Evolutionary conservation across 2,113 vertebrate species (phyloP).

Genomic region (Aythya baeri): DNA sequence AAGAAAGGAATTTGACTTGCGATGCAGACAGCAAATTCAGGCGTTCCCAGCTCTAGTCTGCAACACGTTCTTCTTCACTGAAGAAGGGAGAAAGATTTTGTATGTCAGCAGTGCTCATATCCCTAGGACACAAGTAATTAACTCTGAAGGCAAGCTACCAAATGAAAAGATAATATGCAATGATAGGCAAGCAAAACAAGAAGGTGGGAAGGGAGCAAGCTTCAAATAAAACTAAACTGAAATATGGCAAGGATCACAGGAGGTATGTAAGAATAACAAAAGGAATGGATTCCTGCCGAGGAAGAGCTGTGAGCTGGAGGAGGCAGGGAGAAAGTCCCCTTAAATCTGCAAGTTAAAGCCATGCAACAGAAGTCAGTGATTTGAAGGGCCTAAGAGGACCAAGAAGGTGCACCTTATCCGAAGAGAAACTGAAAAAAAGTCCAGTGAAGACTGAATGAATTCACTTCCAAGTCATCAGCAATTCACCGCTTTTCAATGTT

Average conservation of each 20-base stretch:
- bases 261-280: neutral
- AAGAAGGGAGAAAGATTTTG: neutral
- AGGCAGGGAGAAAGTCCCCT: neutral
- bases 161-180: neutral
- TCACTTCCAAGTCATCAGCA: neutral
- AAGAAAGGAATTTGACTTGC: neutral
- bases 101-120: fast-evolving
- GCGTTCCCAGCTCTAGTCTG: neutral
- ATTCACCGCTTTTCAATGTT: neutral
- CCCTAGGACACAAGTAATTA: neutral
- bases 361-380: fast-evolving
- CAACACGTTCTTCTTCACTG: neutral
- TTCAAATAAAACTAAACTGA: neutral
- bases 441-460: neutral
- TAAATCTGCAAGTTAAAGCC: neutral
- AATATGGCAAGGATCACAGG: neutral
- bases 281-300: neutral
- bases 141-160: neutral
- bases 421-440: neutral
- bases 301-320: neutral
- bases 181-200: neutral
- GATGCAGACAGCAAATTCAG: neutral
- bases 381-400: neutral
- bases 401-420: neutral
- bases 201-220: neutral